Percentiles rank a stretch among this genome's conserved stretches.
These are phyloP conservation scores for Neostethus bicornis DNA, from an alignment of 2,797 vertebrate genomes.

Conservation along the genomic window DNA sequence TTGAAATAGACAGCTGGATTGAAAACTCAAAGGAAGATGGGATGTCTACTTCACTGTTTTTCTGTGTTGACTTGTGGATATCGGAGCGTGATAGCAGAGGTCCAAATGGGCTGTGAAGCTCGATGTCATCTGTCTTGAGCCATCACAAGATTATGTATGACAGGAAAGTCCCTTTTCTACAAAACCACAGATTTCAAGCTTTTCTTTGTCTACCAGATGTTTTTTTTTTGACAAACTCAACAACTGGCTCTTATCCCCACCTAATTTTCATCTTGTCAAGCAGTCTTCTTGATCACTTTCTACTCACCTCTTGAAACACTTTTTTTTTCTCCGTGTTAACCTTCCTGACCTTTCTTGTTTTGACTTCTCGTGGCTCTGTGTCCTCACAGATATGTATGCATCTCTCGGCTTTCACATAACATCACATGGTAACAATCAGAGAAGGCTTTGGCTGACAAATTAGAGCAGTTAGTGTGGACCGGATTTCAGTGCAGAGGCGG, in stretches of 20 bases:
- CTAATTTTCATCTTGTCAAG: conserved; percentile 25
- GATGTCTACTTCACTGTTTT: neutral
- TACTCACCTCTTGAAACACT: conserved; percentile 29
- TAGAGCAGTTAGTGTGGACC: conserved; percentile 78
- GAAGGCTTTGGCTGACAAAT: conserved; percentile 80
- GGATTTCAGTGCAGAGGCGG: conserved; percentile 75
- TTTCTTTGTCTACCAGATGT: conserved; percentile 1
- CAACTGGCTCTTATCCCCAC: neutral
- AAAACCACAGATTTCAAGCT: conserved; percentile 31
- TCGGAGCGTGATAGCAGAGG: conserved; percentile 20
- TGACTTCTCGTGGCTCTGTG: conserved; percentile 7
- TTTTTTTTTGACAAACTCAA: conserved; percentile 10
- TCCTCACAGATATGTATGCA: conserved; percentile 75
- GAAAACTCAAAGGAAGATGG: neutral
- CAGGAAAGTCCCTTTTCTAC: conserved; percentile 18
- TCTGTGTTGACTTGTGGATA: conserved; percentile 9
- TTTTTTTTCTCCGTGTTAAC: conserved; percentile 13
- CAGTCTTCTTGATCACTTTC: conserved; percentile 48
- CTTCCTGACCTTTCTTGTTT: conserved; percentile 18
- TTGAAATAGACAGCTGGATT: neutral
- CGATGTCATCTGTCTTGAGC: conserved; percentile 31
- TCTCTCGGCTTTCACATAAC: conserved; percentile 76
- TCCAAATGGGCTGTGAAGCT: conserved; percentile 24
- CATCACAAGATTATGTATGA: conserved; percentile 29
- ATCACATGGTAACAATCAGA: conserved; percentile 81